phyloP scores from a whole-genome alignment of 1,140 invertebrate genomes.

The Parapsyche elsis region DNA sequence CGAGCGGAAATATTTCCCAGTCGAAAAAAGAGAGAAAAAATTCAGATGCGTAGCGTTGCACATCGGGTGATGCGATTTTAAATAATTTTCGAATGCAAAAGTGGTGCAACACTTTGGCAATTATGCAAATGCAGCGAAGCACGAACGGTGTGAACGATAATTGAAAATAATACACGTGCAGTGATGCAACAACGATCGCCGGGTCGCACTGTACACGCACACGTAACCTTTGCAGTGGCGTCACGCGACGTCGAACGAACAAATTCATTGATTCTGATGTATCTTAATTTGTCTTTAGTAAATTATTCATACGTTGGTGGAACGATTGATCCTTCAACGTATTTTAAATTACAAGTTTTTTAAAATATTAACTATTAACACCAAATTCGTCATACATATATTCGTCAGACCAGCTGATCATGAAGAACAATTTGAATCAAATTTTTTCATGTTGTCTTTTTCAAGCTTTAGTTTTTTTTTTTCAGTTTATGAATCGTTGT shows the following conservation, averaged over 20 bases:
- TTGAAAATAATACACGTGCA: neutral
- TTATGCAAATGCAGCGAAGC: neutral
- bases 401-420: no score
- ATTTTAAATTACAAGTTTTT: no score
- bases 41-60: neutral
- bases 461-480: no score
- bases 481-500: no score
- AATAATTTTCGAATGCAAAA: neutral
- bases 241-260: neutral
- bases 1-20: neutral
- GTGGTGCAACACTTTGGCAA: neutral
- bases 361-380: no score
- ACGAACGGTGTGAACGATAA: neutral
- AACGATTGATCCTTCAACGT: no score
- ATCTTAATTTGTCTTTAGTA: neutral
- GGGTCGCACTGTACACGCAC: slow-evolving; percentile 6
- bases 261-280: slow-evolving; percentile 12
- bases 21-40: neutral
- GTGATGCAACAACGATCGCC: neutral
- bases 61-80: neutral
- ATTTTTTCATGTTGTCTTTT: no score
- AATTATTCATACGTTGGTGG: neutral
- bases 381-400: no score
- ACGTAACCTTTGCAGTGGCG: neutral
- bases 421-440: no score